Evolutionary conservation across 2,888 invertebrate species (phyloP), one percentile per base, ranked within the genome.

Genomic region (Melanostoma mellinum): DNA sequence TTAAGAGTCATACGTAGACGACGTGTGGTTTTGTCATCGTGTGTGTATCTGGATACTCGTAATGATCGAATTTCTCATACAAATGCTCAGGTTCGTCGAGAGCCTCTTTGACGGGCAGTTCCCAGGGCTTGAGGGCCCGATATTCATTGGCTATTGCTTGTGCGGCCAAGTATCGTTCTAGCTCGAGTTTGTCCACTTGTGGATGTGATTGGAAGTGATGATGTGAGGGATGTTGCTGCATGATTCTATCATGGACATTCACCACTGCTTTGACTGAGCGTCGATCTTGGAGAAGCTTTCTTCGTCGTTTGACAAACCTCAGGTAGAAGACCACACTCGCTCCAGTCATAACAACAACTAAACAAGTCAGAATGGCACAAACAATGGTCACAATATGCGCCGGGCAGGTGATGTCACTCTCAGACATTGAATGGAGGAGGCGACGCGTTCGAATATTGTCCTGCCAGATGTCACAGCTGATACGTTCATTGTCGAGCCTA

Each of bases 1-100:
- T 89, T 89, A 89, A 90, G 87, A 91, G 91, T 92, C 93, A 93
- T 90, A 93, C 93, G 87, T 92, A 92, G 87, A 92, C 92, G 86
- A 92, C 92, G 86, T 92, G 92, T 72, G 92, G 92, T 87, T 91
- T 91, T 77, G 89, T 88, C 89, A 91, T 90, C 87, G 92, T 90
- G 85, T 92, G 92, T 87, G 92, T 89, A 69, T 91, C 91, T 8
- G 91, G 91, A 79, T 91, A 91, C 68, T 91, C 91, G 77, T 91
- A 91, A 85, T 91, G 91, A 85, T 91, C 91, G 87, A 91, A 91
- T 68, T 91, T 90, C 85, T 91, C 91, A 79, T 91, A 91, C 46
- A 91, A 88, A 86, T 91, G 91, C 74, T 91, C 91, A 3, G 91
- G 90, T 76, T 91, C 90, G 40, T 91, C 91, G 67, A 89, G 88